phyloP scores from a whole-genome alignment of 2,113 vertebrate species.

The Arizona elegans region DNA sequence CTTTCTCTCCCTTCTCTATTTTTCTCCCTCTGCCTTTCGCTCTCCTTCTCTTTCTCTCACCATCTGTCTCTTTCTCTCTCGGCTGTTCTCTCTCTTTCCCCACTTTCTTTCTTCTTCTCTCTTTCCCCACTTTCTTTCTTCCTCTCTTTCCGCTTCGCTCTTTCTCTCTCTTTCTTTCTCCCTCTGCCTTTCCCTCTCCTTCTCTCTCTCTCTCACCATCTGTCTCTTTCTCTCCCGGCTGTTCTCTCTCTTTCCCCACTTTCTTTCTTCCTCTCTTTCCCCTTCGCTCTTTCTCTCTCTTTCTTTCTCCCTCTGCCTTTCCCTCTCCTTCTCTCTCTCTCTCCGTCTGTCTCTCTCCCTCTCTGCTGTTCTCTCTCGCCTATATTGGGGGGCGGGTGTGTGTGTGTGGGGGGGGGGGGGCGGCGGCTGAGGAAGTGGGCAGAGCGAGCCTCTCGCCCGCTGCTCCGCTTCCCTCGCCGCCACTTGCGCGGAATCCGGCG shows the following conservation, averaged over 20 bases:
- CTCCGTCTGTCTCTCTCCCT: not conserved
- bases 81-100: not conserved
- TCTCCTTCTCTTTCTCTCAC: too few relatives aligned
- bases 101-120: not conserved
- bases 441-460: not conserved
- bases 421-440: not conserved
- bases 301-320: too few relatives aligned
- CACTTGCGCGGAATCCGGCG: not conserved
- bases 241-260: not conserved
- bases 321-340: not conserved
- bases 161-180: too few relatives aligned
- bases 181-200: too few relatives aligned
- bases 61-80: too few relatives aligned
- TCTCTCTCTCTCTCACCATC: fast-evolving
- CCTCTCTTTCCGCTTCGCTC: too few relatives aligned
- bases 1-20: too few relatives aligned
- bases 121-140: fast-evolving
- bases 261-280: not conserved
- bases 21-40: too few relatives aligned
- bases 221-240: too few relatives aligned
- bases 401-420: not conserved
- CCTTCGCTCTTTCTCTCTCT: too few relatives aligned
- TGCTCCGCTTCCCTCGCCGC: not conserved
- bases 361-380: too few relatives aligned
- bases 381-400: not conserved